phyloP scores from a whole-genome alignment of 2,797 vertebrate species.

The Acanthurus lineatus region DNA sequence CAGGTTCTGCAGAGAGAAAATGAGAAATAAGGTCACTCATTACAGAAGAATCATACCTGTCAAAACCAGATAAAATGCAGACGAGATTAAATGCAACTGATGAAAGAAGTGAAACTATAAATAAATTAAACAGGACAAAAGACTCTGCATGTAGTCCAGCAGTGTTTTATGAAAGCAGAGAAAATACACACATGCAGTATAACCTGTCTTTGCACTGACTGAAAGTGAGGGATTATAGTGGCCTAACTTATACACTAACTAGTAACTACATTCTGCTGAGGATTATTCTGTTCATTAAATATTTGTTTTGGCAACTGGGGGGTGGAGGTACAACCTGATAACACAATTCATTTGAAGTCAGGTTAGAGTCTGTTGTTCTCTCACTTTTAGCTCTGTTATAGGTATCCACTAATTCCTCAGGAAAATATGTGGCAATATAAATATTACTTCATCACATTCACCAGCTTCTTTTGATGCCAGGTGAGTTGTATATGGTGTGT shows the following conservation, averaged over 20 bases:
- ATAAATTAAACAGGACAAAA: background rate
- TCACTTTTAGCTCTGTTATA: background rate
- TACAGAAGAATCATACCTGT: background rate
- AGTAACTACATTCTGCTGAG: background rate
- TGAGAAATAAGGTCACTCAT: background rate
- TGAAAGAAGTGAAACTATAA: background rate
- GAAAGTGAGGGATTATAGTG: no score
- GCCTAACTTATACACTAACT: no score
- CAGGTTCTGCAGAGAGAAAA: conserved; percentile 89
- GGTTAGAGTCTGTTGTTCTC: background rate
- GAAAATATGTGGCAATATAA: background rate
- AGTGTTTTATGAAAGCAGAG: background rate
- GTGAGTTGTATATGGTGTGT: background rate
- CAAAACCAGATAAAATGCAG: background rate
- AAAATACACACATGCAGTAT: background rate
- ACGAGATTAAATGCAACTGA: background rate
- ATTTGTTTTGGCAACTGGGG: background rate
- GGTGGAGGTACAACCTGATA: background rate
- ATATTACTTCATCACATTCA: background rate
- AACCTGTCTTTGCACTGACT: background rate
- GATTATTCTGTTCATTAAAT: background rate
- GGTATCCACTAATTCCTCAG: background rate
- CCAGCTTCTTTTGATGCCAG: background rate
- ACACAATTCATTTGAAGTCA: background rate
- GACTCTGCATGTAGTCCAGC: conserved; percentile 6